Evolutionary conservation across 2,888 invertebrate genomes (phyloP).

Genomic region (Anthophora plumipes): DNA sequence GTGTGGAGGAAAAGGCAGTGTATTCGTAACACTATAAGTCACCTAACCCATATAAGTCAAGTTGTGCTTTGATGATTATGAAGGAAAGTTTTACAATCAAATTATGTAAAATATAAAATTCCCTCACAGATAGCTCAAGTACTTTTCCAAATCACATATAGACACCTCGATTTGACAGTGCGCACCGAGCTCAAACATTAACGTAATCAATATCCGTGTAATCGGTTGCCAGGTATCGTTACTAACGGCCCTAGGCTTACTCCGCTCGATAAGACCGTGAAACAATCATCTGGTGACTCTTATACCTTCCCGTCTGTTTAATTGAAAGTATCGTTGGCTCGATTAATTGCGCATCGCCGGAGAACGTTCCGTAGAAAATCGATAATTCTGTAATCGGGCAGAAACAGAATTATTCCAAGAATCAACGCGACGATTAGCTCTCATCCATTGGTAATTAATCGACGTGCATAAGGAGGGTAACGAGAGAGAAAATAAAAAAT

Average conservation of each 20-base stretch:
- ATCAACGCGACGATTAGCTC: neutral
- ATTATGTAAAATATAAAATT: too few species aligned
- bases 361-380: slow-evolving; percentile 11
- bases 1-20: too few species aligned
- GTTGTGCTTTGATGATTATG: too few species aligned
- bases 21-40: too few species aligned
- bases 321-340: slow-evolving; percentile 10
- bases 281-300: slow-evolving; percentile 22
- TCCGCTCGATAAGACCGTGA: slow-evolving; percentile 22
- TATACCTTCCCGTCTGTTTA: slow-evolving; percentile 23
- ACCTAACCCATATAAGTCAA: too few species aligned
- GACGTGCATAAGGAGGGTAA: neutral
- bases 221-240: slow-evolving; percentile 39
- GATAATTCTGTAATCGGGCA: slow-evolving; percentile 31
- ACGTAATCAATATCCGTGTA: slow-evolving; percentile 46
- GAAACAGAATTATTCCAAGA: neutral
- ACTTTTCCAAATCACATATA: too few species aligned
- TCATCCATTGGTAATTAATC: neutral
- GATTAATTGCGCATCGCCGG: slow-evolving; percentile 26
- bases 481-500: neutral
- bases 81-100: too few species aligned
- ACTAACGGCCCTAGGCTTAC: slow-evolving; percentile 5
- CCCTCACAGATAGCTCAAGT: too few species aligned
- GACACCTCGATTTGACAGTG: neutral
- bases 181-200: slow-evolving; percentile 11